Evolutionary conservation across 1,140 invertebrate species (phyloP), one percentile per base, ranked within the genome.

Genomic region (Probaryconus sp.): DNA sequence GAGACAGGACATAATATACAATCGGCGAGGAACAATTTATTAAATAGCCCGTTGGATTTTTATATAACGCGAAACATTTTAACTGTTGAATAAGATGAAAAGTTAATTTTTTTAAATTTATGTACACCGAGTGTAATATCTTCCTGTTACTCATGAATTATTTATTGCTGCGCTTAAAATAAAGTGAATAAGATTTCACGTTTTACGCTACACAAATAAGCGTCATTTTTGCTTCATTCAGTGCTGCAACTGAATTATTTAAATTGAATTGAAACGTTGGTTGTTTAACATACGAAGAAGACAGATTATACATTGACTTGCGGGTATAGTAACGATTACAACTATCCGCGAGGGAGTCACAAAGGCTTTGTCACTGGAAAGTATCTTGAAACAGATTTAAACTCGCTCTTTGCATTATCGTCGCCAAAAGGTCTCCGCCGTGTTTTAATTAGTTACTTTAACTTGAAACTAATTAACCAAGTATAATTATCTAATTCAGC

Each of bases 361-460:
- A 85, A 88, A 86, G 85, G 81, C 79, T 84, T 80, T 79, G 79
- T 76, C 81, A 77, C 79, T 78, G 79, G 81, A 85, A 85, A 84
- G 81, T 80, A 81, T 81, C 79, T 77, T 81, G 85, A 86, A 87
- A 87, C 84, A 86, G 85, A 87, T 87, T 87, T 87, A 87, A 87
- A 86, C 86, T 87, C 83, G 84, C 81, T 83, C 67, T 65, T 74
- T 69, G 70, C 82, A 60, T 72, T 72, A 65, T 80, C 85, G 85
- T 55, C 75, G 71, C 56, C 79, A 65, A 77, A 86, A 86, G 58
- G 67, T 85, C 84, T 80, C 76, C 76, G 79, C 24, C 53, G 80
- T 85, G 81, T 87, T 87, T 87, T 87, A 87, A 87, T 87, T 87
- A 86, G 83, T 81, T 72, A 74, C 67, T 38, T 65, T 47, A 68